A percentile compares a stretch with the other conserved stretches of the same genome.
These are phyloP conservation scores for Brevimyrus niger DNA, from an alignment of 2,113 vertebrate genomes.

Conservation along the genomic window DNA sequence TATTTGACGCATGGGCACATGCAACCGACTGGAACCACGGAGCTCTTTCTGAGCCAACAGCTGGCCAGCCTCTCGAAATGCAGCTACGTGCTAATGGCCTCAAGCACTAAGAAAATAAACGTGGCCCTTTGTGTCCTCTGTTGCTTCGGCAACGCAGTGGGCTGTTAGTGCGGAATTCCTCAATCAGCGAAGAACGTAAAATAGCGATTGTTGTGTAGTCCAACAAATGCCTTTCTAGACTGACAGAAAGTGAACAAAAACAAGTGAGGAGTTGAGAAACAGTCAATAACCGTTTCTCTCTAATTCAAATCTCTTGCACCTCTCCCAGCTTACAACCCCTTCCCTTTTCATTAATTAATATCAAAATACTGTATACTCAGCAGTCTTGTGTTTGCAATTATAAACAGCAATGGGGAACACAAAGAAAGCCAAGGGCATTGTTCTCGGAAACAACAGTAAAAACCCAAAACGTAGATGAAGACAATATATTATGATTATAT, in stretches of 20 bases:
- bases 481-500: background rate
- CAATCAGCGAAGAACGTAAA: constrained; percentile 62
- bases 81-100: constrained; percentile 57
- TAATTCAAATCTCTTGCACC: constrained; percentile 20
- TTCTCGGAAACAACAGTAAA: background rate
- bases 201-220: constrained; percentile 50
- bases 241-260: constrained; percentile 59
- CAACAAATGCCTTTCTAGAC: constrained; percentile 45
- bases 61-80: constrained; percentile 46
- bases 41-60: constrained; percentile 1
- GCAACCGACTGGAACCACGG: background rate
- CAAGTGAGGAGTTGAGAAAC: constrained; percentile 52
- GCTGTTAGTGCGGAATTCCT: constrained; percentile 57
- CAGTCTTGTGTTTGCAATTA: background rate
- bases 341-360: background rate
- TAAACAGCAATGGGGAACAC: background rate
- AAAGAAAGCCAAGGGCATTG: background rate
- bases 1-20: constrained; percentile 41
- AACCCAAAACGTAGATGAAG: background rate
- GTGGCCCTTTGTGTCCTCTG: constrained; percentile 50
- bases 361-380: background rate
- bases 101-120: constrained; percentile 55
- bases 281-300: constrained; percentile 30
- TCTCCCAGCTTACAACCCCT: background rate
- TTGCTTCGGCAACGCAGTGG: constrained; percentile 41